Base-by-base conservation (phyloP, 2,888 invertebrate genomes). In the Bhutanitis thaidina region DNA sequence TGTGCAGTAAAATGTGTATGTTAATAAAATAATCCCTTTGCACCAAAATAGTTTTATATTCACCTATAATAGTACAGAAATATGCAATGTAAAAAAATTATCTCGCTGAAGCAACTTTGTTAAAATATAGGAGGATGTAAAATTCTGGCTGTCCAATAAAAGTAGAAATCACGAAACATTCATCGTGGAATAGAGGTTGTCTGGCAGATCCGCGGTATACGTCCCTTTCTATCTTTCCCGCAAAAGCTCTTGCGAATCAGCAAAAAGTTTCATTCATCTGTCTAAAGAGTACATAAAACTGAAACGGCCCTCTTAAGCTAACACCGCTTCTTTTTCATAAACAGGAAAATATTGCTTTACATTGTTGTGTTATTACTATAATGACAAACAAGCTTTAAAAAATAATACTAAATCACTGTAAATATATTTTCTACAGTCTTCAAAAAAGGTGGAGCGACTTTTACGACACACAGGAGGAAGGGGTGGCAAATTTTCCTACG, bases 231-330 rank as follows among this genome's bases (percentile, higher is more conserved):
- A 48, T 44, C 43, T 48, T 44, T 53, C 59, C n/a, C 66, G 64
- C 69, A 68, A 71, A 72, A 71, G 63, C 69, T 65, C 55, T 61
- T 64, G 62, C 69, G 70, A 69, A 70, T 67, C 68, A 73, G 66
- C 70, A 75, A 77, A 74, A 78, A 73, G 58, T 71, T 71, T 66
- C 60, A 69, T 77, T 74, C 67, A 69, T 66, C 66, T 65, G 60
- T 67, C 70, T 65, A 61, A 72, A 63, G 61, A 71, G 69, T 70
- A 74, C 67, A 71, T 71, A 73, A 73, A 76, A 69, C 65, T 70
- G 69, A 75, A 76, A 71, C 65, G 69, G 64, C 67, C 66, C 65
- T 70, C 67, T 58, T 61, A 62, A 55, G 57, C 43, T 46, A 43
- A 52, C 50, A 40, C 40, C 45, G 64, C 45, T 40, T n/a, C 40